phyloP scores from a whole-genome alignment of 2,888 invertebrate genomes.

The Acronicta psi region DNA sequence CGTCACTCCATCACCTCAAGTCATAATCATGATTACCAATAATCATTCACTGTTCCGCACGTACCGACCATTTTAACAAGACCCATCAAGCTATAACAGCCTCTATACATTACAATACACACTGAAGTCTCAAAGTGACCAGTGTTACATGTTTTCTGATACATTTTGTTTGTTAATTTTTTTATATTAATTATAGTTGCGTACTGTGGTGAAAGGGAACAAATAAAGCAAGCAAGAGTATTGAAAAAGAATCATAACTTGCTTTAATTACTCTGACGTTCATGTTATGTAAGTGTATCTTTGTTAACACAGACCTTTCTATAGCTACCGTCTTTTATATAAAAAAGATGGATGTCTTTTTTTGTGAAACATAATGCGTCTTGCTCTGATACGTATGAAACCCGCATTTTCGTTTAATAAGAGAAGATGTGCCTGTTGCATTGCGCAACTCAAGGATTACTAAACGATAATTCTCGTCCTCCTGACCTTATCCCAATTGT shows the following conservation, averaged over 20 bases:
- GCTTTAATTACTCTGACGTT: conserved; percentile 59
- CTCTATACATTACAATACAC: conserved; percentile 1
- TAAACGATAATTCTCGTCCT: too few species aligned
- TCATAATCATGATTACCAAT: conserved; percentile 66
- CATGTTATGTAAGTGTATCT: conserved; percentile 48
- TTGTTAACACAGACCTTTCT: conserved; percentile 44
- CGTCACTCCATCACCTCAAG: conserved; percentile 58
- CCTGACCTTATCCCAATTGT: too few species aligned
- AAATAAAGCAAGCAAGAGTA: conserved; percentile 60
- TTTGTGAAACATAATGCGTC: background rate
- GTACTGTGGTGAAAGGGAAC: conserved; percentile 69
- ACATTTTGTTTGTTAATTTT: conserved; percentile 58
- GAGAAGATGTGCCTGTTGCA: too few species aligned
- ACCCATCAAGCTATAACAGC: conserved; percentile 39
- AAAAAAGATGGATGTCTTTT: background rate
- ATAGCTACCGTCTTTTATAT: conserved; percentile 31
- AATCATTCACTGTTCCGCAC: conserved; percentile 74
- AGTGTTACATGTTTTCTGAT: conserved; percentile 44
- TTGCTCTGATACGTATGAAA: background rate
- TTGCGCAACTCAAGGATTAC: too few species aligned
- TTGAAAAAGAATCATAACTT: conserved; percentile 54
- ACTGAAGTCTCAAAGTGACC: conserved; percentile 24
- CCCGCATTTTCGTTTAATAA: background rate
- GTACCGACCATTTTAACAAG: conserved; percentile 59
- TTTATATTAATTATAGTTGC: conserved; percentile 72